phyloP scores from a whole-genome alignment of 2,797 vertebrate genomes.

The Enteromius argenteus region DNA sequence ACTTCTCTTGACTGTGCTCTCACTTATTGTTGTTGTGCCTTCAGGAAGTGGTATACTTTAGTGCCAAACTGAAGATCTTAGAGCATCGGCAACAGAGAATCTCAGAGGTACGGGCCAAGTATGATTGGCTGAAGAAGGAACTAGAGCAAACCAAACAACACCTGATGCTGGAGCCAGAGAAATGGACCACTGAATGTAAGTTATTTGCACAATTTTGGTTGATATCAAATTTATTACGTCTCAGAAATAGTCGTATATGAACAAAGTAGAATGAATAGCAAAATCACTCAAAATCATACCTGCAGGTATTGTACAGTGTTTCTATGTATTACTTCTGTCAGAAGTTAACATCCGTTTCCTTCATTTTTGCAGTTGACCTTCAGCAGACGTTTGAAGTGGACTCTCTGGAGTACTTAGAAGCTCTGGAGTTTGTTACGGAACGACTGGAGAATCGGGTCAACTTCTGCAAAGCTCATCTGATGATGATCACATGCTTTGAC shows the following conservation, averaged over 20 bases:
- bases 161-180: slow-evolving; percentile 95
- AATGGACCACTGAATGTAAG: slow-evolving; percentile 97
- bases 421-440: slow-evolving; percentile 91
- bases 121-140: slow-evolving; percentile 95
- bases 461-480: slow-evolving; percentile 98
- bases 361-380: slow-evolving; percentile 83
- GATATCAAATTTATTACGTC: not conserved
- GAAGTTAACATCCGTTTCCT: not conserved
- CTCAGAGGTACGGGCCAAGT: slow-evolving; percentile 92
- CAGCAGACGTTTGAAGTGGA: slow-evolving; percentile 92
- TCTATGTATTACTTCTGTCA: not conserved
- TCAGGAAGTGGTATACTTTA: slow-evolving; percentile 88
- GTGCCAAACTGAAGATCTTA: slow-evolving; percentile 88
- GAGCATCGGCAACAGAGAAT: slow-evolving; percentile 96
- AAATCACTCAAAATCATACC: not conserved
- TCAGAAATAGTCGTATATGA: not conserved
- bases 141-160: slow-evolving; percentile 95
- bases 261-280: not conserved
- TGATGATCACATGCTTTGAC: slow-evolving; percentile 99
- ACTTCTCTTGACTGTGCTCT: not conserved
- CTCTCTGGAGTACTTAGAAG: slow-evolving; percentile 95
- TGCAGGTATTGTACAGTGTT: not conserved
- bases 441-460: slow-evolving; percentile 95
- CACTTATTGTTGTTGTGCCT: not conserved
- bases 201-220: not conserved